These are phyloP conservation scores for Anaspis maculata DNA, from an alignment of 2,888 invertebrate species.

Conservation along the genomic window DNA sequence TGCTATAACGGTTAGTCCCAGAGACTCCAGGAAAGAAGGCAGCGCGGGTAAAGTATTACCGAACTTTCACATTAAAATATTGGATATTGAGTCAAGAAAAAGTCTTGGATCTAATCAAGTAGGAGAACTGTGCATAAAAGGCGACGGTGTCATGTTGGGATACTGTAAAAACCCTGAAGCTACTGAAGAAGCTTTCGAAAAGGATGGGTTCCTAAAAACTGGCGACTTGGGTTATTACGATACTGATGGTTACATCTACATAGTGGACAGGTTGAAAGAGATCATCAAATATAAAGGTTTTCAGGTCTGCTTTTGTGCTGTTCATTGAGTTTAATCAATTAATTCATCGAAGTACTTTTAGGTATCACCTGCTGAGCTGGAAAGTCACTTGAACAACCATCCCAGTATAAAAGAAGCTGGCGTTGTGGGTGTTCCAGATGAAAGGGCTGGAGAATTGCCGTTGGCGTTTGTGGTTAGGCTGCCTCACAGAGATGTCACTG, in stretches of 20 bases:
- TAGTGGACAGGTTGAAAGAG: slow-evolving; percentile 78
- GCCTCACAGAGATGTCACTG: slow-evolving; percentile 43
- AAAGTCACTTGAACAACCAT: slow-evolving; percentile 64
- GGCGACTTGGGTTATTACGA: slow-evolving; percentile 57
- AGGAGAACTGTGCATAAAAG: slow-evolving; percentile 77
- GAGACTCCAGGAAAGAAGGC: slow-evolving; percentile 42
- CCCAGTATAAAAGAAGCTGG: slow-evolving; percentile 65
- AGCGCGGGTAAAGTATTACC: slow-evolving; percentile 54
- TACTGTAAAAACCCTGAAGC: slow-evolving; percentile 61
- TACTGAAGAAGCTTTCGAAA: slow-evolving; percentile 53
- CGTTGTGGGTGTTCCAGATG: slow-evolving; percentile 71
- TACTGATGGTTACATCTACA: slow-evolving; percentile 62
- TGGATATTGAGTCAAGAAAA: slow-evolving; percentile 50
- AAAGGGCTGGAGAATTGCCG: slow-evolving; percentile 64
- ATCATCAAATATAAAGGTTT: slow-evolving; percentile 82
- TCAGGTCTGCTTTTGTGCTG: no score
- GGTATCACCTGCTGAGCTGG: slow-evolving; percentile 79
- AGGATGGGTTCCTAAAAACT: slow-evolving; percentile 64
- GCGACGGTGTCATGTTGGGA: slow-evolving; percentile 55
- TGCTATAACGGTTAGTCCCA: slow-evolving; percentile 40
- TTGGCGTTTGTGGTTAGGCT: slow-evolving; percentile 64
- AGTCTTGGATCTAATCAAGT: slow-evolving; percentile 50
- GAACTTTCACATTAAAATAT: slow-evolving; percentile 52
- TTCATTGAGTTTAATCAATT: no score
- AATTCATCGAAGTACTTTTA: no score